Percentiles rank a stretch among this genome's conserved stretches.
These are phyloP conservation scores for Neuroterus valhalla DNA, from an alignment of 1,140 invertebrate species.

Conservation along the genomic window DNA sequence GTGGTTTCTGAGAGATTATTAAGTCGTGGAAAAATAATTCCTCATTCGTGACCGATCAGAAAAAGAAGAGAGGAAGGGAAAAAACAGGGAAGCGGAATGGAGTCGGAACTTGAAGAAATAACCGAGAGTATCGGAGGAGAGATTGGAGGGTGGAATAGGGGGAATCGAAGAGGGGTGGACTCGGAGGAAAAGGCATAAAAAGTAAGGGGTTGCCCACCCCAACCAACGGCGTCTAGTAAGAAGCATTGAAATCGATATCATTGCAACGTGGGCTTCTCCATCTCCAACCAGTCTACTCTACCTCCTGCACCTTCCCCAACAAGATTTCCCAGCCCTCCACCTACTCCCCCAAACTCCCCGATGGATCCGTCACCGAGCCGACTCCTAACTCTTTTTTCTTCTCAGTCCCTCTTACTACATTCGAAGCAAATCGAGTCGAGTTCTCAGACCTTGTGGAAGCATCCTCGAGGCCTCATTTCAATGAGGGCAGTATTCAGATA, in stretches of 20 bases:
- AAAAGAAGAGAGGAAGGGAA: background rate
- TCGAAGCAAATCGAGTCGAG: slow-evolving; percentile 30
- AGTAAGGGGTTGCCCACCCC: slow-evolving; percentile 73
- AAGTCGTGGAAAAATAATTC: background rate
- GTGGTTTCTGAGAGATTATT: background rate
- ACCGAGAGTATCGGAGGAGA: slow-evolving; percentile 39
- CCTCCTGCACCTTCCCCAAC: slow-evolving; percentile 48
- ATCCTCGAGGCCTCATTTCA: slow-evolving; percentile 42
- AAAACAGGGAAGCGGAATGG: slow-evolving; percentile 29
- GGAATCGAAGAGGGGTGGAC: slow-evolving; percentile 41
- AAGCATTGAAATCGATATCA: slow-evolving; percentile 76
- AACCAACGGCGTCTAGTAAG: slow-evolving; percentile 72
- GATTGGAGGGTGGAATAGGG: slow-evolving; percentile 34
- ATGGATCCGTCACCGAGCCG: slow-evolving; percentile 66
- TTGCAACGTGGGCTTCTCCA: slow-evolving; percentile 71
- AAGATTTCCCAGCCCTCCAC: slow-evolving; percentile 39
- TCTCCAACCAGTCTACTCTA: slow-evolving; percentile 57
- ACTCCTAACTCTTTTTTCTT: slow-evolving; percentile 71
- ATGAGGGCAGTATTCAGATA: too few relatives aligned
- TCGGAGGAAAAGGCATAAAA: slow-evolving; percentile 72
- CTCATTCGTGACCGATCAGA: background rate
- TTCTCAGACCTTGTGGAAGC: slow-evolving; percentile 39
- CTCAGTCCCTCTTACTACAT: slow-evolving; percentile 45
- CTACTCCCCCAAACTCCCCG: slow-evolving; percentile 38
- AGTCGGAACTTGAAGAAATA: slow-evolving; percentile 47